Percentiles rank a stretch among this genome's conserved stretches.
phyloP scores from a whole-genome alignment of 1,140 invertebrate species.

The Drosophila nannoptera region DNA sequence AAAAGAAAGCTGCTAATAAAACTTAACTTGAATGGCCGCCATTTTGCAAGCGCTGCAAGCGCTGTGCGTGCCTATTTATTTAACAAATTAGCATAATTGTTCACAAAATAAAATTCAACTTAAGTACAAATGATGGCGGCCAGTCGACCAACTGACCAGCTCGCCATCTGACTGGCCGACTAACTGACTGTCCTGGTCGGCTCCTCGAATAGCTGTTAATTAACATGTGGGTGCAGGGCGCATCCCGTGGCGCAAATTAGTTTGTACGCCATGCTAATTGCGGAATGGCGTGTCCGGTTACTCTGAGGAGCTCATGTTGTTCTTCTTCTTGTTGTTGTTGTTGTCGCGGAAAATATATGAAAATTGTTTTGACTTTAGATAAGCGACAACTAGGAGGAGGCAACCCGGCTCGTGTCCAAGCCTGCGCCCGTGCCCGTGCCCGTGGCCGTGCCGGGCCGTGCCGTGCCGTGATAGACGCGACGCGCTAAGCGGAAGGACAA shows the following conservation, averaged over 20 bases:
- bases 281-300: conserved; percentile 62
- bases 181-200: background rate
- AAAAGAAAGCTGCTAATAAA: conserved; percentile 70
- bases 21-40: conserved; percentile 72
- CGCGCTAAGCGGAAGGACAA: conserved; percentile 61
- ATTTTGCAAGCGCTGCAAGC: conserved; percentile 45
- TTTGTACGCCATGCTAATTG: conserved; percentile 78
- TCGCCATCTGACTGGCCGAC: background rate
- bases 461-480: conserved; percentile 67
- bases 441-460: conserved; percentile 12
- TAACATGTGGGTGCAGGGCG: conserved; percentile 67
- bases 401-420: conserved; percentile 23
- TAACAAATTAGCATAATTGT: conserved; percentile 79
- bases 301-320: conserved; percentile 64
- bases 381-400: conserved; percentile 58
- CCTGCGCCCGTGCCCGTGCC: conserved; percentile 34
- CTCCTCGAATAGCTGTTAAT: conserved; percentile 57
- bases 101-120: conserved; percentile 79
- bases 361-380: conserved; percentile 79
- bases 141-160: conserved; percentile 25
- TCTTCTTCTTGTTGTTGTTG: conserved; percentile 5
- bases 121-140: conserved; percentile 75
- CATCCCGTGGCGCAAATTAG: conserved; percentile 77
- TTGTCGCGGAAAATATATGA: conserved; percentile 64
- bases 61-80: conserved; percentile 71